Conservation (phyloP, 2,888 invertebrate species). For the Exephanes ischioxanthus region DNA sequence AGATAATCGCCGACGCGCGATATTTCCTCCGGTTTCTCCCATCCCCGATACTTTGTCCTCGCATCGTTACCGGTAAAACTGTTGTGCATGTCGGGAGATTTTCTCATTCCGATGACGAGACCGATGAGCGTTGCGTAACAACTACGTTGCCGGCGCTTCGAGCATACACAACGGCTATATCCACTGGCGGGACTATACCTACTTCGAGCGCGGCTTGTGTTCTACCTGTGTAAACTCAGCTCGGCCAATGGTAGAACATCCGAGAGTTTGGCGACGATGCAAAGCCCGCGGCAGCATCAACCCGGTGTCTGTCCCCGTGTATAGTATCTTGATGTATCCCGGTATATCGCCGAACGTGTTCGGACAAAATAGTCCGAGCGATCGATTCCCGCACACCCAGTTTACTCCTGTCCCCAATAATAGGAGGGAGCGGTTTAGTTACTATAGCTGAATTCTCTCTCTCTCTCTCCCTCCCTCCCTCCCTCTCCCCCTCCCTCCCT, state of each 20-base stretch:
- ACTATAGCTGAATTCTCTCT: neutral
- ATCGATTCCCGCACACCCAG: constrained; percentile 47
- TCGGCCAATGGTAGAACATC: neutral
- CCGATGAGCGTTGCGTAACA: constrained; percentile 13
- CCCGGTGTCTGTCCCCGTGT: neutral
- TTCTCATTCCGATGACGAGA: constrained; percentile 13
- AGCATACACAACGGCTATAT: constrained; percentile 7
- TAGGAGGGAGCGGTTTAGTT: neutral
- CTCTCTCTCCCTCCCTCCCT: constrained; percentile 5
- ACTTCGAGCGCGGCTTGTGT: constrained; percentile 9
- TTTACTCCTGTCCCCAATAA: neutral
- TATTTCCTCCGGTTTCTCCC: constrained; percentile 13
- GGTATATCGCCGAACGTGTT: constrained; percentile 49
- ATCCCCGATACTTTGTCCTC: constrained; percentile 41
- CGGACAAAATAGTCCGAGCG: constrained; percentile 53
- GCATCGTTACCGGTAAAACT: constrained; percentile 45
- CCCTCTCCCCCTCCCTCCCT: too few relatives aligned
- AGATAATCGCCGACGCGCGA: constrained; percentile 41
- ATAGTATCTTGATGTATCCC: constrained; percentile 10
- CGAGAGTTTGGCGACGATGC: constrained; percentile 43
- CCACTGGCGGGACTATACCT: neutral
- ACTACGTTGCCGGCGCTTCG: neutral
- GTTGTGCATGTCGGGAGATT: constrained; percentile 21
- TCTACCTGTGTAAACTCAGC: constrained; percentile 42
- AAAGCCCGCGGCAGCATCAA: constrained; percentile 29